Evolutionary conservation across 2,797 vertebrate species (phyloP).

Genomic region (Enteromius afrohamiltoni): DNA sequence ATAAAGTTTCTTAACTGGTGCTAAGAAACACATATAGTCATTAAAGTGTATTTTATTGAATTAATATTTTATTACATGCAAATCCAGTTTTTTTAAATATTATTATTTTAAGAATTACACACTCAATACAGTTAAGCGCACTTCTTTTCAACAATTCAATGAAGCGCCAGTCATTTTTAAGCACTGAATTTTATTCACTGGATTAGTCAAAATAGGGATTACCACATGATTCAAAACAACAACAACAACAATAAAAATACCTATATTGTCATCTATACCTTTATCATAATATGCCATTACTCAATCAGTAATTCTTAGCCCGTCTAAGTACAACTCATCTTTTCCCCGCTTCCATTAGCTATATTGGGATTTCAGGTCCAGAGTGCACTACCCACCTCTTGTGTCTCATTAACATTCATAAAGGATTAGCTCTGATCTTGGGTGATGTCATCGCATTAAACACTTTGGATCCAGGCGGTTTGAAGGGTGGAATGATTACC

Average conservation of each 20-base stretch:
- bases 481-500: constrained; percentile 35
- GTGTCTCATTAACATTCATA: constrained; percentile 51
- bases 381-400: constrained; percentile 15
- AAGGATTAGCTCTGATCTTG: constrained; percentile 47
- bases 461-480: constrained; percentile 27
- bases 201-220: neutral
- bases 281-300: neutral
- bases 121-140: too few species aligned
- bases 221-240: neutral
- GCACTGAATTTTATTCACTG: too few species aligned
- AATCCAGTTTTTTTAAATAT: too few species aligned
- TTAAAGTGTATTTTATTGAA: neutral
- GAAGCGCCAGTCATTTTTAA: neutral
- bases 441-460: constrained; percentile 47
- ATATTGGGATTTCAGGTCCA: constrained; percentile 47
- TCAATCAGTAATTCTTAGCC: neutral
- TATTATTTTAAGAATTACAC: too few species aligned
- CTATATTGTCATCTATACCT: neutral
- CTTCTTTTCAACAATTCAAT: neutral
- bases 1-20: neutral
- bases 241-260: too few species aligned
- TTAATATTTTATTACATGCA: neutral
- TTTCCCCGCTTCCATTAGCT: constrained; percentile 9
- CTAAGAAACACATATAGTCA: neutral
- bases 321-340: constrained; percentile 34